Base-by-base conservation (phyloP, 2,797 vertebrate genomes). In the Galaxias olidus region DNA sequence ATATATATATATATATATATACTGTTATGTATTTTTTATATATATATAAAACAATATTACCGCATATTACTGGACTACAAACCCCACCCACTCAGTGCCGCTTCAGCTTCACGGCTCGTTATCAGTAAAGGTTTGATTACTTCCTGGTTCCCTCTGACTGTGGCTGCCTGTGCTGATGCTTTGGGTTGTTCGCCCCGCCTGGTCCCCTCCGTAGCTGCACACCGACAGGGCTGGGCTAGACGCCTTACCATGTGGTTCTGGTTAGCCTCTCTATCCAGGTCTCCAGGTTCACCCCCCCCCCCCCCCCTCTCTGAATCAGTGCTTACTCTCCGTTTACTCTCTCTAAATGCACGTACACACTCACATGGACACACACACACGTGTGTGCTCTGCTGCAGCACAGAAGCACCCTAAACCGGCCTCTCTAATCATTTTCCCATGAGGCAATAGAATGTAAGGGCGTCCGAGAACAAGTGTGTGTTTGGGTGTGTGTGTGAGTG, bases 381-480 rank as follows among this genome's bases (percentile, higher is more conserved):
- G 30, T 30, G 30, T 3, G 30, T 30, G 30, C 30, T 2, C 30
- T 55, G 18, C 49, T 47, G 63, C 48, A 59, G 30, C 40, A 56
- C 53, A 56, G 20, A 56, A 14, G 59, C 75, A 71, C 87, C 90
- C 88, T 88, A 68, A 74, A 75, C 47, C 82, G 88, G 89, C 91
- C 89, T 86, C 90, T 87, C 66, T 89, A 88, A 90, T 90, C 86
- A 88, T 87, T 90, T 87, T 80, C 86, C 86, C 84, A 86, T 83
- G 81, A 85, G 79, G 80, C 78, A 87, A 85, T 85, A 85, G 81
- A 88, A 83, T 85, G 80, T 83, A 86, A 85, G 82, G 59, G 73
- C 87, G 75, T 75, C 79, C 69, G 82, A 80, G 72, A 74, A 63
- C 47, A 45, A 47, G 19, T 40, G 19, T 60, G 45, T 48, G 59